phyloP scores from a whole-genome alignment of 2,797 vertebrate genomes.

The Sebastes steindachneri region DNA sequence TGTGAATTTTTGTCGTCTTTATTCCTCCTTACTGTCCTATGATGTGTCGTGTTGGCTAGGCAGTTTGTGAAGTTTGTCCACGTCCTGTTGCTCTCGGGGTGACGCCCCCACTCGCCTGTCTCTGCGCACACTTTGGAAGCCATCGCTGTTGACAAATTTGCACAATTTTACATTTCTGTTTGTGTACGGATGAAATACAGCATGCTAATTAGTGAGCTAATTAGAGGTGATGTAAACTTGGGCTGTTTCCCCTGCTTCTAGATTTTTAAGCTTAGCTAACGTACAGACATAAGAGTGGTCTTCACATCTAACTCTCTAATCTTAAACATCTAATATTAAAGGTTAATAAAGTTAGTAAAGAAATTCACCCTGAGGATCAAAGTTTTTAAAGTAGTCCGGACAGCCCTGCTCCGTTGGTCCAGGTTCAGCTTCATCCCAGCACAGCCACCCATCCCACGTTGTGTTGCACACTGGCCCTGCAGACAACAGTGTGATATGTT shows the following conservation, averaged over 20 bases:
- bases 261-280: background rate
- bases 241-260: background rate
- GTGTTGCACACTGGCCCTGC: conserved; percentile 85
- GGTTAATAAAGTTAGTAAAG: background rate
- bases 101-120: conserved; percentile 90
- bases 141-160: conserved; percentile 79
- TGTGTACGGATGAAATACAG: background rate
- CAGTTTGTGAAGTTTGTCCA: conserved; percentile 96
- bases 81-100: conserved; percentile 92
- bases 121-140: conserved; percentile 91
- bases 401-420: conserved; percentile 90
- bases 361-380: conserved; percentile 88
- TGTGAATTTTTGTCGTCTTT: fast-evolving
- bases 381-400: conserved; percentile 92
- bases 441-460: conserved; percentile 98
- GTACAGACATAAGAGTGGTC: background rate
- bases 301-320: background rate
- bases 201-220: background rate
- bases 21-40: conserved; percentile 78
- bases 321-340: background rate
- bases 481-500: background rate
- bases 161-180: background rate
- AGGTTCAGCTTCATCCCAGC: conserved; percentile 90
- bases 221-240: background rate
- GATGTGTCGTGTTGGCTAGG: conserved; percentile 71